Base-by-base conservation (phyloP, 1,140 invertebrate species). In the Drosophila busckii region DNA sequence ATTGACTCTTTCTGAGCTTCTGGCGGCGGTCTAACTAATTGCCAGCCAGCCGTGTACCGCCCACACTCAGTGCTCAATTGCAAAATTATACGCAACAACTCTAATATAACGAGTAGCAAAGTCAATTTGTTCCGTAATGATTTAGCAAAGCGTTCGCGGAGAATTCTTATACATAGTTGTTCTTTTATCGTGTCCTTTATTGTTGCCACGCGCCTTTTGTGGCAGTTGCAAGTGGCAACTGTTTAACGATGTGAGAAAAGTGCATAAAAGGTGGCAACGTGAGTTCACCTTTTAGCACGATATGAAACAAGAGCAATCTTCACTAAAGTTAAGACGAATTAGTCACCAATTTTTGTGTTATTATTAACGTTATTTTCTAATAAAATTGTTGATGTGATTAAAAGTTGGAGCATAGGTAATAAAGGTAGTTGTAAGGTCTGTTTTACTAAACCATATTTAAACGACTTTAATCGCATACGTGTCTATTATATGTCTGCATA, bases 1-100 rank as follows among this genome's bases (percentile, higher is more conserved):
- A 80, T 73, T 80, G 73, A 46, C 42, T 64, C 52, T 23, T 40
- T 23, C 9, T 15, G 23, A n/a, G 32, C 19, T 35, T 41, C 26
- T 66, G 67, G 31, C 53, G 71, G 45, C 66, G 40, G 55, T 52
- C 58, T 52, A 40, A 50, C 59, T 63, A 70, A 82, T 62, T 71
- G 59, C 50, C 58, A 48, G 45, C 34, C 52, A 78, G 61, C 31
- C 38, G n/a, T n/a, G n/a, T n/a, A n/a, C n/a, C n/a, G n/a, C n/a
- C n/a, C n/a, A n/a, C 46, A 31, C 50, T 63, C 65, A 82, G 62
- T 82, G 73, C 73, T 68, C 73, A 80, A 80, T 80, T 68, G 69
- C 63, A 53, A 80, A 82, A 60, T 65, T 65, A 56, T 59, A 45
- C 12, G 48, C 28, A 46, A 22, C 26, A 46, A 37, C 20, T 23